Evolutionary conservation across 2,888 invertebrate species (phyloP).

Genomic region (Morpho deidamia): DNA sequence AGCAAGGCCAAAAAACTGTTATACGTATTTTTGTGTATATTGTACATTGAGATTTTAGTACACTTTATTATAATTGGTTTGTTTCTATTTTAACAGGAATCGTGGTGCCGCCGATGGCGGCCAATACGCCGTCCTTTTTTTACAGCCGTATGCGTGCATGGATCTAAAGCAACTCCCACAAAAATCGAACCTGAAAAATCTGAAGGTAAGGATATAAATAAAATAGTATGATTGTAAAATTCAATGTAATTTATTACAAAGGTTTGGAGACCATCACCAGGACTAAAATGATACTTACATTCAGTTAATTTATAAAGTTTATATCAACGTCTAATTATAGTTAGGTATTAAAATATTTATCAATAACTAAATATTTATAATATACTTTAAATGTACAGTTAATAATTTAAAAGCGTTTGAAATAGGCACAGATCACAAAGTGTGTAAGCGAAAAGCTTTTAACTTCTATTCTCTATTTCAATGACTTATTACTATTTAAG

Average conservation of each 20-base stretch:
- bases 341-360: conserved; percentile 15
- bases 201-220: conserved; percentile 56
- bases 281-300: conserved; percentile 35
- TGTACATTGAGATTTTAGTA: not conserved
- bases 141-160: conserved; percentile 62
- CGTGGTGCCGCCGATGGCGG: conserved; percentile 81
- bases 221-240: conserved; percentile 33
- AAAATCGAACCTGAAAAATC: conserved; percentile 63
- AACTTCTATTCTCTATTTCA: conserved; percentile 49
- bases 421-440: conserved; percentile 68
- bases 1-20: too few relatives aligned
- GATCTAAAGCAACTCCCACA: conserved; percentile 55
- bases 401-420: conserved; percentile 70
- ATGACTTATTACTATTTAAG: conserved; percentile 75
- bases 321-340: conserved; percentile 11
- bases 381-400: conserved; percentile 50
- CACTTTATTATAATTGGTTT: not conserved
- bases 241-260: conserved; percentile 57
- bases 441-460: conserved; percentile 49
- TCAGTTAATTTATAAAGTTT: conserved; percentile 10
- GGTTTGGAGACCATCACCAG: conserved; percentile 67
- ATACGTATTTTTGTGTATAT: too few relatives aligned
- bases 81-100: conserved; percentile 66
- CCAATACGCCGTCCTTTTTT: conserved; percentile 64
- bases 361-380: conserved; percentile 39